These are phyloP conservation scores for Spodoptera litura DNA, from an alignment of 1,140 invertebrate genomes.

Conservation along the genomic window DNA sequence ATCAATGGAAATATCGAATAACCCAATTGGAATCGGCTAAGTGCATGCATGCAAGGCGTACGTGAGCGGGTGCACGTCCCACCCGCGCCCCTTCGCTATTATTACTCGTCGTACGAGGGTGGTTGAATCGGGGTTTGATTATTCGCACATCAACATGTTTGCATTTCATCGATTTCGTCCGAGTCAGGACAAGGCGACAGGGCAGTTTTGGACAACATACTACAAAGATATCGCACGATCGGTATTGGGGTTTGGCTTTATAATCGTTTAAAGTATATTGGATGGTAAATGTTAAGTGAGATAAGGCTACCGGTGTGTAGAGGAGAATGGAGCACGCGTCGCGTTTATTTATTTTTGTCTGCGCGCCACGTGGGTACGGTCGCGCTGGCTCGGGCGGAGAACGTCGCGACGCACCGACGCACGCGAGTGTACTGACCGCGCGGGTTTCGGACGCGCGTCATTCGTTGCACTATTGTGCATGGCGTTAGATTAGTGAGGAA, in stretches of 20 bases:
- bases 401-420: constrained; percentile 73
- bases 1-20: constrained; percentile 45
- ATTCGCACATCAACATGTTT: constrained; percentile 83
- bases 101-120: constrained; percentile 70
- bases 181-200: constrained; percentile 56
- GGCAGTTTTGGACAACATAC: background rate
- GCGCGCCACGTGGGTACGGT: constrained; percentile 63
- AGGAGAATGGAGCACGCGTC: constrained; percentile 26
- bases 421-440: constrained; percentile 81
- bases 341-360: constrained; percentile 58
- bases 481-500: constrained; percentile 73
- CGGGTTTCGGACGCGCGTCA: constrained; percentile 70
- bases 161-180: constrained; percentile 79
- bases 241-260: background rate
- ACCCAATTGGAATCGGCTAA: constrained; percentile 54
- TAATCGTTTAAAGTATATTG: constrained; percentile 17
- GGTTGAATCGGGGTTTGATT: constrained; percentile 77
- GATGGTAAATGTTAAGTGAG: constrained; percentile 16
- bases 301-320: constrained; percentile 35
- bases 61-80: constrained; percentile 59
- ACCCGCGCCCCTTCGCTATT: constrained; percentile 69
- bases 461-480: constrained; percentile 74
- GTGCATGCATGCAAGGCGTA: constrained; percentile 65
- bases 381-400: constrained; percentile 51
- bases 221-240: background rate